These are phyloP conservation scores for Brachyopa scutellaris DNA, from an alignment of 2,888 invertebrate genomes.

Conservation along the genomic window DNA sequence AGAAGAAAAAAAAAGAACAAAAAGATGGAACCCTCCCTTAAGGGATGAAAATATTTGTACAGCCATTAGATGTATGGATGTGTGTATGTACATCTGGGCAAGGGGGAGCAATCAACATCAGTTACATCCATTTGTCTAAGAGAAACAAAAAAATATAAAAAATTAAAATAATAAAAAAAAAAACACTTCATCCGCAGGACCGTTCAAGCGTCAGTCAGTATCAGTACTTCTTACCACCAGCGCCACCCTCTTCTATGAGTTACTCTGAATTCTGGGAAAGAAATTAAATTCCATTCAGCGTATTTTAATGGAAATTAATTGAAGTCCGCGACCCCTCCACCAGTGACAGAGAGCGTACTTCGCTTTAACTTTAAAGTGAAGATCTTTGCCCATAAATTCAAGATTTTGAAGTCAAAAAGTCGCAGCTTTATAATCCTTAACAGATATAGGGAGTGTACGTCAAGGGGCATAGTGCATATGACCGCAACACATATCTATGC, in stretches of 20 bases:
- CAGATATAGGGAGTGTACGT: too few species aligned
- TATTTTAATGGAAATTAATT: constrained; percentile 78
- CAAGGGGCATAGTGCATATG: too few species aligned
- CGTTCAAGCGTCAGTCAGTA: not conserved
- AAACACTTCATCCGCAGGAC: not conserved
- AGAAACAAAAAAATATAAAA: constrained; percentile 21
- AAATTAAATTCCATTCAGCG: constrained; percentile 78
- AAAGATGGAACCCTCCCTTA: constrained; percentile 10
- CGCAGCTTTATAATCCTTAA: too few species aligned
- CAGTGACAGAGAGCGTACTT: constrained; percentile 53
- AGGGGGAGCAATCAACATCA: constrained; percentile 57
- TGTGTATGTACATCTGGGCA: not conserved
- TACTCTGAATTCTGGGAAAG: constrained; percentile 64
- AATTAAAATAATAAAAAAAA: constrained; percentile 28
- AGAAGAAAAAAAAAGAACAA: not conserved
- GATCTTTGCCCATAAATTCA: constrained; percentile 12
- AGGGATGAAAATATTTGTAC: constrained; percentile 50
- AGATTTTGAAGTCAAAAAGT: constrained; percentile 17
- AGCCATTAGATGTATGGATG: not conserved
- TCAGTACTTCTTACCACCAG: not conserved
- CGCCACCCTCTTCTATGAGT: too few species aligned
- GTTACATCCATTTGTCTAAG: constrained; percentile 63
- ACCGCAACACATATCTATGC: too few species aligned
- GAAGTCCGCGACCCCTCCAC: constrained; percentile 71
- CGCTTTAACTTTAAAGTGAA: constrained; percentile 12